phyloP scores from a whole-genome alignment of 2,113 vertebrate genomes.

The Pelobates fuscus region DNA sequence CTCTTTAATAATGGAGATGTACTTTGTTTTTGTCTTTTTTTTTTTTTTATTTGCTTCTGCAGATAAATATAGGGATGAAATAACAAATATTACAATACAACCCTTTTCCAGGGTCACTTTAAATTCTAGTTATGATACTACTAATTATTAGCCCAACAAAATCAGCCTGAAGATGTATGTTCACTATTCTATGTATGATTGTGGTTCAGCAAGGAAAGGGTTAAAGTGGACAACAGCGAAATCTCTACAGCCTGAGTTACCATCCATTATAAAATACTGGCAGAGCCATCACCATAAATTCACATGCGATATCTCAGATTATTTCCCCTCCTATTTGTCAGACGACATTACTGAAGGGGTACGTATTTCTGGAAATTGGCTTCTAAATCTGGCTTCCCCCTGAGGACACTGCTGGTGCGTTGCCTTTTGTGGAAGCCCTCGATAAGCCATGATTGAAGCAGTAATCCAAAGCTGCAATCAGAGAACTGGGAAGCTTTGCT shows the following conservation, averaged over 20 bases:
- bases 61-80: too few species aligned
- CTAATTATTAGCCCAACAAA: too few species aligned
- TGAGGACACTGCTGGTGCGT: conserved; percentile 26
- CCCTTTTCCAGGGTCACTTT: too few species aligned
- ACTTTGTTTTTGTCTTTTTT: too few species aligned
- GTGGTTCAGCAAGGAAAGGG: background rate
- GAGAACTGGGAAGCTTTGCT: conserved; percentile 40
- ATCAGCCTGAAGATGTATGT: too few species aligned
- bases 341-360: conserved; percentile 28
- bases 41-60: too few species aligned
- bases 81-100: too few species aligned
- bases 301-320: conserved; percentile 40
- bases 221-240: conserved; percentile 26
- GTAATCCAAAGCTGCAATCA: conserved; percentile 48
- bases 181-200: too few species aligned
- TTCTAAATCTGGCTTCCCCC: conserved; percentile 43
- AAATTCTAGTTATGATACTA: too few species aligned
- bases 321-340: conserved; percentile 34
- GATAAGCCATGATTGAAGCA: conserved; percentile 50
- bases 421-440: conserved; percentile 43
- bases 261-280: conserved; percentile 15
- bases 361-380: conserved; percentile 38
- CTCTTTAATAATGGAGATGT: too few species aligned
- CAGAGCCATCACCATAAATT: conserved; percentile 32
- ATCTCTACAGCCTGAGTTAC: background rate